Evolutionary conservation across 2,797 vertebrate species (phyloP).

Genomic region (Leontocebus nigricollis): DNA sequence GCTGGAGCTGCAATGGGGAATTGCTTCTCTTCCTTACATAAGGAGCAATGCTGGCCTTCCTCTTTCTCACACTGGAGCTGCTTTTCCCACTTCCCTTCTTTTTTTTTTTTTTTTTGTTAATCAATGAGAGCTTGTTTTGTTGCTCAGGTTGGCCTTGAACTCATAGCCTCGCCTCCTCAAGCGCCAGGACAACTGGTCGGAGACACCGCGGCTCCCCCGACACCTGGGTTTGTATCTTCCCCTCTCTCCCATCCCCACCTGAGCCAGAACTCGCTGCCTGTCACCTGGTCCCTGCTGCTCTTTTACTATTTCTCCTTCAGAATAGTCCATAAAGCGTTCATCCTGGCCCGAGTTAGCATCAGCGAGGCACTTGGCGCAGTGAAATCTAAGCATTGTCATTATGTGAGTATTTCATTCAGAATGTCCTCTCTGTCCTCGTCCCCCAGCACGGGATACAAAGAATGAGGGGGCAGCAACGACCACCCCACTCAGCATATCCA

Average conservation of each 20-base stretch:
- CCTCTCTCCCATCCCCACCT: neutral
- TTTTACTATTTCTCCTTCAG: constrained; percentile 7
- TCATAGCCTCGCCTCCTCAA: no score
- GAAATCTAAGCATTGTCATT: neutral
- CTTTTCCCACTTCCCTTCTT: neutral
- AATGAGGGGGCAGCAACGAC: neutral
- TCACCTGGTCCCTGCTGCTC: neutral
- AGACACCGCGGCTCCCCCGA: no score
- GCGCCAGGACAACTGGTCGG: no score
- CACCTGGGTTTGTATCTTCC: neutral
- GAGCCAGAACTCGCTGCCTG: neutral
- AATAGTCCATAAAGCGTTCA: neutral
- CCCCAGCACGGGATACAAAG: neutral
- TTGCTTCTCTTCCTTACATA: neutral
- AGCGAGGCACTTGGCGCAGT: neutral
- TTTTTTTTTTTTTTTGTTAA: no score
- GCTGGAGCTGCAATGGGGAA: neutral
- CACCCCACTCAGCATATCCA: neutral
- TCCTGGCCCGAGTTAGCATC: neutral
- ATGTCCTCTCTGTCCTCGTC: neutral
- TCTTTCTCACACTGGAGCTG: neutral
- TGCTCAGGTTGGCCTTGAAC: no score
- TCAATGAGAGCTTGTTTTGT: no score
- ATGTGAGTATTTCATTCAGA: neutral
- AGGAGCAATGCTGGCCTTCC: neutral